phyloP scores from a whole-genome alignment of 2,113 vertebrate genomes.

The Fregetta grallaria region DNA sequence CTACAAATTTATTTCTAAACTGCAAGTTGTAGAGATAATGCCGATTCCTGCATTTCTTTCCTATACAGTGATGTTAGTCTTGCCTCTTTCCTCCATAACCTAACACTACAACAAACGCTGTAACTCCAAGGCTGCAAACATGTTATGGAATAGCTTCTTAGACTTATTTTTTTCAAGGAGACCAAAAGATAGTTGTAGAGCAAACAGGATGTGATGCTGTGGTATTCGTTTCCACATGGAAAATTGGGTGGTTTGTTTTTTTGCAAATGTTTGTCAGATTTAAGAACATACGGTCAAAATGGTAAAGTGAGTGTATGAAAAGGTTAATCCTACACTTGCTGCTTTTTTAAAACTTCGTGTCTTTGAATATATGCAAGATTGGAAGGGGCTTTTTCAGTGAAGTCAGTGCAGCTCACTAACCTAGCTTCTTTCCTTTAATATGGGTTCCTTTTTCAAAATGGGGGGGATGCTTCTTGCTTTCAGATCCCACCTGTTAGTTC shows the following conservation, averaged over 20 bases:
- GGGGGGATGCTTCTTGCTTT: neutral
- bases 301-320: neutral
- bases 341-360: neutral
- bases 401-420: neutral
- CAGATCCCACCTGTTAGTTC: neutral
- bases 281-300: neutral
- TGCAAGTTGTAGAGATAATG: neutral
- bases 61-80: neutral
- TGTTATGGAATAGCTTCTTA: neutral
- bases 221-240: neutral
- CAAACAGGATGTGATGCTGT: neutral
- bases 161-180: neutral
- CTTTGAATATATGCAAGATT: neutral
- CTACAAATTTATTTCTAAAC: neutral
- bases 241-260: neutral
- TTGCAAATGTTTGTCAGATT: neutral
- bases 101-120: accelerated
- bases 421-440: neutral
- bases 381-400: neutral
- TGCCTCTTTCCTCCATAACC: neutral
- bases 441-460: neutral
- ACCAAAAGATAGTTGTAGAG: neutral
- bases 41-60: neutral
- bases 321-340: neutral
- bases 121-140: neutral